A percentile compares a stretch with the other conserved stretches of the same genome.
phyloP scores from a whole-genome alignment of 2,797 vertebrate genomes.

The Neosalanx taihuensis region DNA sequence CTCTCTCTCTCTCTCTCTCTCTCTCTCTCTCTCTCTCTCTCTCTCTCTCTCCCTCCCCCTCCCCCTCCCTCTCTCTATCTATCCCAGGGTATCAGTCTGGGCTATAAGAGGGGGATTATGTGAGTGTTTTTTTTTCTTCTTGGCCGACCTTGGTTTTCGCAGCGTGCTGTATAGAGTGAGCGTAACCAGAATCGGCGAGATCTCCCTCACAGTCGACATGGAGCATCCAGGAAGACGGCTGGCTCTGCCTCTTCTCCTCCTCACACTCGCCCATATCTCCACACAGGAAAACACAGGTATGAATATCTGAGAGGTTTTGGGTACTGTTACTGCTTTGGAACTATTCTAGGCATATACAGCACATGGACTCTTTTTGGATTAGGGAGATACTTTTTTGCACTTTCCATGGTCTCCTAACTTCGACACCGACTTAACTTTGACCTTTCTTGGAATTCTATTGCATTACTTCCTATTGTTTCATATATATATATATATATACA shows the following conservation, averaged over 20 bases:
- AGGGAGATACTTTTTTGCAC: too few relatives aligned
- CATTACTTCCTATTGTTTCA: too few relatives aligned
- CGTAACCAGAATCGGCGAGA: slow-evolving; percentile 16
- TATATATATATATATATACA: too few relatives aligned
- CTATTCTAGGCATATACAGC: not conserved
- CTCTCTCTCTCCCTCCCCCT: not conserved
- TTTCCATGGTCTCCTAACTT: too few relatives aligned
- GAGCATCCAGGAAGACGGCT: slow-evolving; percentile 54
- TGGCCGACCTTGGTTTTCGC: slow-evolving; percentile 33
- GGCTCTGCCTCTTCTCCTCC: slow-evolving; percentile 54
- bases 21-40: slow-evolving; percentile 4
- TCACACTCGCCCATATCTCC: slow-evolving; percentile 56
- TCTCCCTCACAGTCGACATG: slow-evolving; percentile 62
- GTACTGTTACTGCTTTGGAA: not conserved
- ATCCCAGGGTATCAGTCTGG: slow-evolving; percentile 1
- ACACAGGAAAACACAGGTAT: slow-evolving; percentile 63
- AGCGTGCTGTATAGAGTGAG: slow-evolving; percentile 29
- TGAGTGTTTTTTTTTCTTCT: slow-evolving; percentile 46
- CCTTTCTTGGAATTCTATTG: not conserved
- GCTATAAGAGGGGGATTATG: slow-evolving; percentile 55
- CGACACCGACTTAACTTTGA: not conserved
- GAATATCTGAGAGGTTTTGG: slow-evolving; percentile 18
- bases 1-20: not conserved
- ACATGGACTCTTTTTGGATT: not conserved
- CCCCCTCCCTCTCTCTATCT: not conserved